phyloP scores from a whole-genome alignment of 2,113 vertebrate genomes.

The Silurus meridionalis region DNA sequence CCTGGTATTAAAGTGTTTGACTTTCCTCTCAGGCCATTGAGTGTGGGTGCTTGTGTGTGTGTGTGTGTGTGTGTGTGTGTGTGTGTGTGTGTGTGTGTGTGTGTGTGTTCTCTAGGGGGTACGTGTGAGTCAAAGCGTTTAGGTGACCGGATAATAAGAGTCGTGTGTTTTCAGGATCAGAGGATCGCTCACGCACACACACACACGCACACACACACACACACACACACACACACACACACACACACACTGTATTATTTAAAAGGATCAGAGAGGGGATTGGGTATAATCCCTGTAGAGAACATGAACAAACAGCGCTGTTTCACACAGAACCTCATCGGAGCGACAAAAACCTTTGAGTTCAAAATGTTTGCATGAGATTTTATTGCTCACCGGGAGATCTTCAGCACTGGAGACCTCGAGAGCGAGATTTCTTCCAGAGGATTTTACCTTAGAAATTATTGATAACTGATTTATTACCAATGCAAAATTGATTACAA shows the following conservation, averaged over 20 bases:
- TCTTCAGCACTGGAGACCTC: not conserved
- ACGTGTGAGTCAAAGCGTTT: constrained; percentile 68
- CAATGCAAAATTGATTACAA: no score
- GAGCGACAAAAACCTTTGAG: not conserved
- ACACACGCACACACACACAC: constrained; percentile 35
- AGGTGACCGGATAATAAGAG: constrained; percentile 76
- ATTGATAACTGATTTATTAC: not conserved
- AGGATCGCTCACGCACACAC: constrained; percentile 62
- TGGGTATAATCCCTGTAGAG: constrained; percentile 39
- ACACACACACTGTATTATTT: constrained; percentile 60
- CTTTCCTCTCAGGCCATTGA: constrained; percentile 65
- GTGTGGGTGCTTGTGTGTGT: constrained; percentile 8
- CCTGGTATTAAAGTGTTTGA: constrained; percentile 71
- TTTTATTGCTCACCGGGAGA: not conserved
- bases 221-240: constrained; percentile 14
- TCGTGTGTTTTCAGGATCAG: constrained; percentile 70
- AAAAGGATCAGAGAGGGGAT: constrained; percentile 59
- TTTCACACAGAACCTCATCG: not conserved
- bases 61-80: constrained; percentile 30
- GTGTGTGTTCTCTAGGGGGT: constrained; percentile 59
- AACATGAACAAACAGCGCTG: constrained; percentile 37
- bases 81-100: constrained; percentile 51
- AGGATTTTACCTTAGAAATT: not conserved
- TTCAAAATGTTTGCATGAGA: not conserved
- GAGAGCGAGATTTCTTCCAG: no score